These are phyloP conservation scores for Eurystomus gularis DNA, from an alignment of 2,113 vertebrate species.

Conservation along the genomic window DNA sequence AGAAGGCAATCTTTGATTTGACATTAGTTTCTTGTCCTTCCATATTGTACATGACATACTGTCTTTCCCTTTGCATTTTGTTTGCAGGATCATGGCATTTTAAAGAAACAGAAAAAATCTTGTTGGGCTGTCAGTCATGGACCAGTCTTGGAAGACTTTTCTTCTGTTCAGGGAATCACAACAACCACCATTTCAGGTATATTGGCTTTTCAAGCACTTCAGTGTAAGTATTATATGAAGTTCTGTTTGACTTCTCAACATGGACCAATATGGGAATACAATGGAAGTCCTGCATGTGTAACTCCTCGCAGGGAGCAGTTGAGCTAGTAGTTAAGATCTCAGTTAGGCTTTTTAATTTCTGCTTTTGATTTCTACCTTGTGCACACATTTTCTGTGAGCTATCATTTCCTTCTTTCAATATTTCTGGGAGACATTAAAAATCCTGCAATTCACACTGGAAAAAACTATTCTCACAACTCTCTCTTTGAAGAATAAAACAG, in stretches of 20 bases:
- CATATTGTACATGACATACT: neutral
- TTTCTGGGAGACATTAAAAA: constrained; percentile 19
- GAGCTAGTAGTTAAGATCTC: neutral
- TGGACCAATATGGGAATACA: neutral
- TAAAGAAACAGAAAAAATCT: constrained; percentile 14
- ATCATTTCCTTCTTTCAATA: neutral
- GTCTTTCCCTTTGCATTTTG: constrained; percentile 32
- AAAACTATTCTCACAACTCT: neutral
- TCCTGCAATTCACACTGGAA: neutral
- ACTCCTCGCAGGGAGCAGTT: neutral
- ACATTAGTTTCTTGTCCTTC: constrained; percentile 41
- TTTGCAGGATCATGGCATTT: constrained; percentile 2
- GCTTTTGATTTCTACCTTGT: neutral
- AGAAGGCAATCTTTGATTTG: constrained; percentile 41
- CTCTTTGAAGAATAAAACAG: neutral
- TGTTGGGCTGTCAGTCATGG: neutral
- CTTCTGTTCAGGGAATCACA: neutral
- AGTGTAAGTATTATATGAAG: neutral
- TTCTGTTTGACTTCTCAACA: neutral
- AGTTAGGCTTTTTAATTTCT: neutral
- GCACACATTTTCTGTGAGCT: neutral
- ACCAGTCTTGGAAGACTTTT: neutral
- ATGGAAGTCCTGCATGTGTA: neutral
- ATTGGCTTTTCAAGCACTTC: neutral
- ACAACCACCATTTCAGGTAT: neutral